Percentiles rank a stretch among this genome's conserved stretches.
These are phyloP conservation scores for Drosophila recens DNA, from an alignment of 2,888 invertebrate species.

Conservation along the genomic window DNA sequence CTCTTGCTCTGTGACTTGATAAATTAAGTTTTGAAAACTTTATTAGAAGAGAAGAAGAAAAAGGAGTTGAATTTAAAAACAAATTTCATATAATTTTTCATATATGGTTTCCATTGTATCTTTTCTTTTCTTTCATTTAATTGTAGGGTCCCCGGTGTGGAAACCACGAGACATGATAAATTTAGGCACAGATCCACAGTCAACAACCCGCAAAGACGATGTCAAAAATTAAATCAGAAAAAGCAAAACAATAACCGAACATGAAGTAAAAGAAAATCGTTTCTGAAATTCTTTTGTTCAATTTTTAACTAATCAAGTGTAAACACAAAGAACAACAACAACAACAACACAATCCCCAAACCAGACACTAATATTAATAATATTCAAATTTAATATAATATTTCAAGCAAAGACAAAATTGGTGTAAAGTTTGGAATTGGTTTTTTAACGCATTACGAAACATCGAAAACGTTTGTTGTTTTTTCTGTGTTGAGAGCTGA, in stretches of 20 bases:
- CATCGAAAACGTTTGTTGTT: slow-evolving; percentile 65
- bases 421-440: slow-evolving; percentile 50
- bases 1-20: slow-evolving; percentile 31
- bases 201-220: slow-evolving; percentile 86
- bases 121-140: slow-evolving; percentile 86
- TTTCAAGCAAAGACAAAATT: not conserved
- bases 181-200: slow-evolving; percentile 86
- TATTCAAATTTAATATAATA: slow-evolving; percentile 20
- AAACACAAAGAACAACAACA: slow-evolving; percentile 34
- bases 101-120: slow-evolving; percentile 86
- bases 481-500: slow-evolving; percentile 54
- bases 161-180: slow-evolving; percentile 95
- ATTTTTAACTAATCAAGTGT: slow-evolving; percentile 71
- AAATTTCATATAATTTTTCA: slow-evolving; percentile 83
- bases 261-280: slow-evolving; percentile 31
- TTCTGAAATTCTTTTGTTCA: slow-evolving; percentile 51
- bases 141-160: slow-evolving; percentile 99
- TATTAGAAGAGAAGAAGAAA: slow-evolving; percentile 19
- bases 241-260: slow-evolving; percentile 56
- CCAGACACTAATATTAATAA: slow-evolving; percentile 27
- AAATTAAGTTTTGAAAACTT: slow-evolving; percentile 48
- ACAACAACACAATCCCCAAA: slow-evolving; percentile 39
- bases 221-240: slow-evolving; percentile 84
- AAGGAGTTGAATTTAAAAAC: slow-evolving; percentile 15
- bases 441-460: slow-evolving; percentile 41